A percentile compares a stretch with the other conserved stretches of the same genome.
These are phyloP conservation scores for Himalopsyche kuldschensis DNA, from an alignment of 2,888 invertebrate genomes.

Conservation along the genomic window DNA sequence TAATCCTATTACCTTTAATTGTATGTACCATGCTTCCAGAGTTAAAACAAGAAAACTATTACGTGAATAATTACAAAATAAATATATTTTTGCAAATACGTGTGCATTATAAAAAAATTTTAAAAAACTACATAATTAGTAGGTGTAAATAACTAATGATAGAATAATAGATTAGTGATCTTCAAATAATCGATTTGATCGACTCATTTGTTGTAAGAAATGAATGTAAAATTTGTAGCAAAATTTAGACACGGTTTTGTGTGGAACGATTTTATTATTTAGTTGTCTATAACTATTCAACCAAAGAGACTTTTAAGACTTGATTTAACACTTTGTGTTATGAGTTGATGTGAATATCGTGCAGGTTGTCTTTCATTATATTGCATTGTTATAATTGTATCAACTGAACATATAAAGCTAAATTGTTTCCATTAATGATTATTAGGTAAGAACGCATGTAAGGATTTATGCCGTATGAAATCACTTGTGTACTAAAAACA, in stretches of 20 bases:
- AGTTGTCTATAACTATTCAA: neutral
- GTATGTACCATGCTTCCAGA: neutral
- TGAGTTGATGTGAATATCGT: neutral
- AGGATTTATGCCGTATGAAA: no score
- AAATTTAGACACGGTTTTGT: neutral
- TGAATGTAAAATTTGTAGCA: neutral
- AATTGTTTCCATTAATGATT: no score
- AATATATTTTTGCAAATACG: neutral
- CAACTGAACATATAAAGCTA: no score
- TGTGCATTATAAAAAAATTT: neutral
- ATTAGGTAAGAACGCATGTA: no score
- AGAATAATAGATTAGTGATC: neutral
- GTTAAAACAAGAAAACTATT: neutral
- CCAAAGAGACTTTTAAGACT: neutral
- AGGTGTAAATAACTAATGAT: neutral
- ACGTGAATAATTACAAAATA: neutral
- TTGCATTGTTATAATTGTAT: no score
- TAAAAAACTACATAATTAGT: neutral
- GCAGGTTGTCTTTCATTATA: no score
- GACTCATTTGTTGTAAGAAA: neutral
- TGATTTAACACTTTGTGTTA: neutral
- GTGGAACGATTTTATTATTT: neutral
- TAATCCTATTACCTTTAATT: neutral
- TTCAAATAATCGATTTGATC: neutral
- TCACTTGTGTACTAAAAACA: no score